A percentile compares a stretch with the other conserved stretches of the same genome.
Evolutionary conservation across 2,888 invertebrate species (phyloP).

Genomic region (Notocelia uddmanniana): DNA sequence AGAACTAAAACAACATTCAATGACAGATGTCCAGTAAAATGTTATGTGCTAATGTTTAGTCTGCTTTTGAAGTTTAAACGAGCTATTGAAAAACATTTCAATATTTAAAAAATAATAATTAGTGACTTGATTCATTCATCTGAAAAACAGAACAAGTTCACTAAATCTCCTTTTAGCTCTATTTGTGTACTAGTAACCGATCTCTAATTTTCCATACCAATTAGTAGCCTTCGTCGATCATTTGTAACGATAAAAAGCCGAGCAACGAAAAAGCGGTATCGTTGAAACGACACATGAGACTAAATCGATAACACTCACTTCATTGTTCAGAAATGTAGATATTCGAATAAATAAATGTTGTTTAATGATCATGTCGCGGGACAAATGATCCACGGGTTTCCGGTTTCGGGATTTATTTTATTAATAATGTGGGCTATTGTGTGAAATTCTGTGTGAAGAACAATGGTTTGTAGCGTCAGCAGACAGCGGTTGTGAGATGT

Average conservation of each 20-base stretch:
- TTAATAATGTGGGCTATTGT: slow-evolving; percentile 41
- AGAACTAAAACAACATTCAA: too few species aligned
- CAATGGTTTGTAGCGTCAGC: slow-evolving; percentile 22
- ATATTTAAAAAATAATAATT: background rate
- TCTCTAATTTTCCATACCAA: slow-evolving; percentile 5
- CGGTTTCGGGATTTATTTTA: slow-evolving; percentile 34
- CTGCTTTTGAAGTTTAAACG: background rate
- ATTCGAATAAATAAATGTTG: slow-evolving; percentile 34
- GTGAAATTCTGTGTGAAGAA: slow-evolving; percentile 28
- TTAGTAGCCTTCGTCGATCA: slow-evolving; percentile 1
- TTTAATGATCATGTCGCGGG: slow-evolving; percentile 34
- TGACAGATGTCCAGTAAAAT: too few species aligned
- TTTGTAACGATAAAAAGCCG: background rate
- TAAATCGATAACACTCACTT: slow-evolving; percentile 26
- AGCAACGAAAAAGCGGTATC: slow-evolving; percentile 9
- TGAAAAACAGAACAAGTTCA: background rate
- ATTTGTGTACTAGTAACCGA: background rate
- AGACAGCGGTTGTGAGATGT: background rate
- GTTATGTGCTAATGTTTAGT: too few species aligned
- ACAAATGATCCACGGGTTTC: slow-evolving; percentile 36
- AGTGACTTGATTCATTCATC: too few species aligned
- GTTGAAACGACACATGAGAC: slow-evolving; percentile 24
- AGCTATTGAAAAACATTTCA: background rate
- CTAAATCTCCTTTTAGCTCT: background rate
- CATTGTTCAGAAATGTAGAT: slow-evolving; percentile 28